phyloP scores from a whole-genome alignment of 2,888 invertebrate genomes.

The Cheilosia pagana region DNA sequence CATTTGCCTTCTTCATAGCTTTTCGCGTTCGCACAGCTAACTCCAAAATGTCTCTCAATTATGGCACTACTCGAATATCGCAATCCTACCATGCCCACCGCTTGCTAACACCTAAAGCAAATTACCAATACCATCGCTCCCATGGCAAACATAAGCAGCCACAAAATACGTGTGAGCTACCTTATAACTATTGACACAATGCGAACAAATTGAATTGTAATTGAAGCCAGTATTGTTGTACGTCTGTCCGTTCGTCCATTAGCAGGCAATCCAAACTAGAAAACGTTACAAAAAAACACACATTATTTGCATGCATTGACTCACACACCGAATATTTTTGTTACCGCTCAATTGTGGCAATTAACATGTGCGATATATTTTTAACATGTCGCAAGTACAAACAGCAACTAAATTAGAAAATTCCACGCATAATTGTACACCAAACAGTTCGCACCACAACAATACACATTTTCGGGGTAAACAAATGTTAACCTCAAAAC shows the following conservation, averaged over 20 bases:
- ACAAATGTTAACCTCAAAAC: conserved; percentile 25
- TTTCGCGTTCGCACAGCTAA: not conserved
- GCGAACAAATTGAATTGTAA: conserved; percentile 56
- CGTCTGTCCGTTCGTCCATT: conserved; percentile 22
- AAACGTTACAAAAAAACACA: conserved; percentile 16
- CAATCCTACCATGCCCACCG: conserved; percentile 34
- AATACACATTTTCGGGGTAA: conserved; percentile 20
- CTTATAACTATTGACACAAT: conserved; percentile 20
- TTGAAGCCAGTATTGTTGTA: conserved; percentile 35
- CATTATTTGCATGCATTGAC: conserved; percentile 27
- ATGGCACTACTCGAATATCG: conserved; percentile 29
- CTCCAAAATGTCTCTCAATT: conserved; percentile 19
- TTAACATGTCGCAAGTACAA: conserved; percentile 60
- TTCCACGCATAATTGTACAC: conserved; percentile 52
- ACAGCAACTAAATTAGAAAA: conserved; percentile 52
- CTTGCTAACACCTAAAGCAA: conserved; percentile 34
- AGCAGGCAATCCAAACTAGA: conserved; percentile 51
- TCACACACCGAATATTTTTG: conserved; percentile 41
- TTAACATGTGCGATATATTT: conserved; percentile 67
- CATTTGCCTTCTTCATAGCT: not conserved
- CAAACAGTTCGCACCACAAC: conserved; percentile 46
- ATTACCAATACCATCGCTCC: conserved; percentile 2
- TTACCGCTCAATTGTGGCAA: conserved; percentile 68
- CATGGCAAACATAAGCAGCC: conserved; percentile 4
- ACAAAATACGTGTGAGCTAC: not conserved